Conservation (phyloP, 2,113 vertebrate species). For the Malurus alboscapulatus region DNA sequence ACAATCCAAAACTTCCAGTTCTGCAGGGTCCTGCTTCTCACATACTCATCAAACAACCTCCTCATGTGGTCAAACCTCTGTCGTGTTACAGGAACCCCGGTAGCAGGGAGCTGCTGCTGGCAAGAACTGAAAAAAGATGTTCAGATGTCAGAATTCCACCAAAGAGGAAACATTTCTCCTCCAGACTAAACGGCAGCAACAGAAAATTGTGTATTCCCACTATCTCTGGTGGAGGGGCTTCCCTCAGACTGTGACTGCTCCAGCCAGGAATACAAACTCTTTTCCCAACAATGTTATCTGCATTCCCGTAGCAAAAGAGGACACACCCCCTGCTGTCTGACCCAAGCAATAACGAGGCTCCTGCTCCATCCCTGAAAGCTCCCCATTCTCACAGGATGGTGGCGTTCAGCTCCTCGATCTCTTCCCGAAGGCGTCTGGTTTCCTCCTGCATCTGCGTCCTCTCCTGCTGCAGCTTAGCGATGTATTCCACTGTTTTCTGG, state of each 20-base stretch:
- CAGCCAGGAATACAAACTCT: neutral
- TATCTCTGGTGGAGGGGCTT: neutral
- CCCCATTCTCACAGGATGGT: conserved; percentile 83
- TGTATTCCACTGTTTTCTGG: conserved; percentile 94
- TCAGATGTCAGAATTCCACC: neutral
- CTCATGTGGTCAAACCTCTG: conserved; percentile 84
- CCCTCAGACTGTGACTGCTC: neutral
- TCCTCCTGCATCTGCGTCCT: conserved; percentile 90
- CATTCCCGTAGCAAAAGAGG: neutral
- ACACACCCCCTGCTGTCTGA: neutral
- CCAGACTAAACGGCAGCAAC: neutral
- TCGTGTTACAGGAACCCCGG: conserved; percentile 82
- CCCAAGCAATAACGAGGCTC: neutral
- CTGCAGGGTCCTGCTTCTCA: conserved; percentile 87
- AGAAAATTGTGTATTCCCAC: neutral
- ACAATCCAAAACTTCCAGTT: conserved; percentile 99
- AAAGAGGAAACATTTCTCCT: neutral
- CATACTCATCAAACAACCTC: conserved; percentile 89
- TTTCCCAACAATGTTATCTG: neutral
- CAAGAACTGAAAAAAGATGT: conserved; percentile 77
- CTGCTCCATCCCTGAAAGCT: neutral
- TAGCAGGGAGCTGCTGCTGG: conserved; percentile 92
- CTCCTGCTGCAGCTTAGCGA: conserved; percentile 93
- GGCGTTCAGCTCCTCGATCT: conserved; percentile 89
- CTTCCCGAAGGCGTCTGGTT: conserved; percentile 85